phyloP scores from a whole-genome alignment of 2,888 invertebrate genomes.

The Gortyna flavago region DNA sequence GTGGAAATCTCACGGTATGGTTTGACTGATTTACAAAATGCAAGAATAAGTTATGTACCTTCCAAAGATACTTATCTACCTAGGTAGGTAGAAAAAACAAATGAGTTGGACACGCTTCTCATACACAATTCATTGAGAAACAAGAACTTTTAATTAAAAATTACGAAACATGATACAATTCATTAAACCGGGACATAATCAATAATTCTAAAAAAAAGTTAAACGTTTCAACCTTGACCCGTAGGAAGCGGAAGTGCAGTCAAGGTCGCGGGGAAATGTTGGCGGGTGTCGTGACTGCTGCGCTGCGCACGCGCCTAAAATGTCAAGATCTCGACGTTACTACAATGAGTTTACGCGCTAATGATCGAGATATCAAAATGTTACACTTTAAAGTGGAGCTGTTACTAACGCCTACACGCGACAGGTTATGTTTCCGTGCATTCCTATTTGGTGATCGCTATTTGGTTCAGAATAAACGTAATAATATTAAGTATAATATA shows the following conservation, averaged over 20 bases:
- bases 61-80: too few relatives aligned
- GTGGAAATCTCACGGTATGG: slow-evolving; percentile 3
- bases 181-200: slow-evolving; percentile 2
- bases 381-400: slow-evolving; percentile 21
- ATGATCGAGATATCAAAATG: slow-evolving; percentile 60
- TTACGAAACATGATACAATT: not conserved
- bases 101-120: not conserved
- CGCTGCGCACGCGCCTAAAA: slow-evolving; percentile 75
- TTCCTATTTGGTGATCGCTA: slow-evolving; percentile 8
- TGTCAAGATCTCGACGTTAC: slow-evolving; percentile 82
- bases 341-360: slow-evolving; percentile 61
- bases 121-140: not conserved
- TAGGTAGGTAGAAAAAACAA: not conserved
- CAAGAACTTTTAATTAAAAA: slow-evolving; percentile 1
- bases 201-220: slow-evolving; percentile 28
- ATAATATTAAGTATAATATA: too few relatives aligned
- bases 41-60: not conserved
- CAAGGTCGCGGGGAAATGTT: slow-evolving; percentile 82
- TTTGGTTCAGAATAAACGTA: too few relatives aligned
- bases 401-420: slow-evolving; percentile 4
- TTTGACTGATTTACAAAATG: slow-evolving; percentile 15
- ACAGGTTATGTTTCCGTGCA: slow-evolving; percentile 24
- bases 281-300: slow-evolving; percentile 73
- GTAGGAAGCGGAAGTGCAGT: slow-evolving; percentile 79
- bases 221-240: slow-evolving; percentile 74